Evolutionary conservation across 1,140 invertebrate genomes (phyloP), one percentile per base, ranked within the genome.

Genomic region (Drosophila sp.): DNA sequence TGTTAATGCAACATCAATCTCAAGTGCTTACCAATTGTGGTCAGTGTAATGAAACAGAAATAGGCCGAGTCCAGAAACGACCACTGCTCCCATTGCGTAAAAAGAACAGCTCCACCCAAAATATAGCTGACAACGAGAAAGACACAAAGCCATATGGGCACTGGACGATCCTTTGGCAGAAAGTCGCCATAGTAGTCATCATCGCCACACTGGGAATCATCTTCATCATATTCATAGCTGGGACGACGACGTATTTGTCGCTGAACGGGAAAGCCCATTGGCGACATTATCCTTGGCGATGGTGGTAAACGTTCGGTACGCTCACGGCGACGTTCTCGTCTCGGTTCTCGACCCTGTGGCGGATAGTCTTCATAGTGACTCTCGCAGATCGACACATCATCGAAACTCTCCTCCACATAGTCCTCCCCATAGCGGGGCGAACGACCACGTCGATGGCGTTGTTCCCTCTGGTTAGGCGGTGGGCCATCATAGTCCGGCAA

Each of bases 41-140:
- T 98, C 40, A 99, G 93, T 0, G 98, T 99, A 68, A 99, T 98
- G 92, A 99, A 99, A 92, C 97, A 98, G 92, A 98, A 99, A 92
- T 99, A 99, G 1, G 97, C 97, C 0, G 97, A 96, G 90, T 99
- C 97, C 61, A 98, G 93, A 81, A 97, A 97, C 0, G 94, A 94
- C 98, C 98, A 99, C 40, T 95, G 93, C 92, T 99, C 98, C 97
- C 97, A 96, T 60, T 94, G 93, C 55, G 94, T 94, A 92, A 99
- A 98, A 0, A 98, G 94, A 66, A 95, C 96, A 1, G 97, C 97
- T 1, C 97, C 97, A 0, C 95, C 96, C 50, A 98, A 94, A 75
- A 98, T 98, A 90, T 98, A 98, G 40, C 96, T 96, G 10, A 98
- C 94, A 3, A 98, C 97, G 1, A 98, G 93, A 77, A 97, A 95